Evolutionary conservation across 2,113 vertebrate species (phyloP), one percentile per base, ranked within the genome.

Genomic region (Candoia aspera): DNA sequence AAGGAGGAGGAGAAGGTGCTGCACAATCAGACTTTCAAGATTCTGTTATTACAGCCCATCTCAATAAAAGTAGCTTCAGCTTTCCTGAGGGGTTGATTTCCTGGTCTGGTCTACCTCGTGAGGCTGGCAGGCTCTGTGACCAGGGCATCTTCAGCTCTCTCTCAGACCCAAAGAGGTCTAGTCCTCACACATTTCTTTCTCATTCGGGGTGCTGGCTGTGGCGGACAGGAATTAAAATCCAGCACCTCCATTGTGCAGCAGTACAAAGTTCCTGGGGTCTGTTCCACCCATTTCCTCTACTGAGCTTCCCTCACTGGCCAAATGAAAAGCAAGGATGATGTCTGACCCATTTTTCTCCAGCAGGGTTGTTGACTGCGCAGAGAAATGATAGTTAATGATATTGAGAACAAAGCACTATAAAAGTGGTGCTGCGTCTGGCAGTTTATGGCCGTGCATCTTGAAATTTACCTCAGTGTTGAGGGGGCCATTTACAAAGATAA

Each of bases 401-500:
- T 90, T 55, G 89, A 91, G 88, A 94, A 93, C 49, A 24, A 83
- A 89, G 1, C 86, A 92, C 53, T 64, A 90, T 88, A 88, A 90
- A 90, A 94, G 84, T 90, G 85, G 4, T 91, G 64, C 15, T 0
- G 64, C 91, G 96, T 90, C 90, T 94, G 88, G 49, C 88, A 29
- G 46, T 94, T 96, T 95, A 90, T 89, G 91, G 93, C 79, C 86
- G 90, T 94, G 86, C 46, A 87, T 95, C 95, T 97, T 94, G 91
- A 96, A 92, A 59, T 96, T 95, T 93, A 92, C 91, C 85, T 96
- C 90, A 62, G 89, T 37, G 9, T 55, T 91, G 68, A 96, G 93
- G 91, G 90, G 91, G 79, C 89, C 87, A 59, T 97, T 97, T 95
- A 93, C 96, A 96, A 96, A 97, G 90, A 90, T 92, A 94, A 96